Evolutionary conservation across 1,140 invertebrate species (phyloP).

Genomic region (Potamilus streckersoni): DNA sequence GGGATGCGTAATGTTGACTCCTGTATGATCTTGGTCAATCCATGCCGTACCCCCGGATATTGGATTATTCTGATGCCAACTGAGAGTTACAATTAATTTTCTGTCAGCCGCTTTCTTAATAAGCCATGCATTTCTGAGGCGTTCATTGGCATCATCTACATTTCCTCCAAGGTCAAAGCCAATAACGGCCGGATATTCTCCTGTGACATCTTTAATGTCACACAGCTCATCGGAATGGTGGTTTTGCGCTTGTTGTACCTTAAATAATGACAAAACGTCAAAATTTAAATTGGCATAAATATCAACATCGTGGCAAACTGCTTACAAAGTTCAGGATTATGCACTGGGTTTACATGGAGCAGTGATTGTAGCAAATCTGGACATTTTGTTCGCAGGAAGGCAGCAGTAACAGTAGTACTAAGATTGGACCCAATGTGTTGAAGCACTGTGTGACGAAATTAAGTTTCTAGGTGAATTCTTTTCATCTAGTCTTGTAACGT

Average conservation of each 20-base stretch:
- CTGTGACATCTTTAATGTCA: slow-evolving; percentile 17
- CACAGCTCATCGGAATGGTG: slow-evolving; percentile 12
- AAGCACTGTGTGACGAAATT: no score
- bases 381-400: no score
- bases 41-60: slow-evolving; percentile 9
- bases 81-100: slow-evolving; percentile 18
- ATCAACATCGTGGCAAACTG: background rate
- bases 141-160: background rate
- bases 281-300: background rate
- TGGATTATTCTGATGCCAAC: slow-evolving; percentile 27
- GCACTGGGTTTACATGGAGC: background rate
- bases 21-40: slow-evolving; percentile 8
- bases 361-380: no score
- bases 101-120: slow-evolving; percentile 19
- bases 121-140: background rate
- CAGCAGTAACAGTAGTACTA: no score
- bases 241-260: slow-evolving; percentile 2
- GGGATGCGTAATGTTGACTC: slow-evolving; percentile 8
- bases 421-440: no score
- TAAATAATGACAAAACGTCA: background rate
- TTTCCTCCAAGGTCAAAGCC: slow-evolving; percentile 3
- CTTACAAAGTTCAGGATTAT: background rate
- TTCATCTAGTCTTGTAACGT: no score
- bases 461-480: no score
- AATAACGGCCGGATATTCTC: slow-evolving; percentile 22